These are phyloP conservation scores for Synergus umbraculus DNA, from an alignment of 2,888 invertebrate genomes.

Conservation along the genomic window DNA sequence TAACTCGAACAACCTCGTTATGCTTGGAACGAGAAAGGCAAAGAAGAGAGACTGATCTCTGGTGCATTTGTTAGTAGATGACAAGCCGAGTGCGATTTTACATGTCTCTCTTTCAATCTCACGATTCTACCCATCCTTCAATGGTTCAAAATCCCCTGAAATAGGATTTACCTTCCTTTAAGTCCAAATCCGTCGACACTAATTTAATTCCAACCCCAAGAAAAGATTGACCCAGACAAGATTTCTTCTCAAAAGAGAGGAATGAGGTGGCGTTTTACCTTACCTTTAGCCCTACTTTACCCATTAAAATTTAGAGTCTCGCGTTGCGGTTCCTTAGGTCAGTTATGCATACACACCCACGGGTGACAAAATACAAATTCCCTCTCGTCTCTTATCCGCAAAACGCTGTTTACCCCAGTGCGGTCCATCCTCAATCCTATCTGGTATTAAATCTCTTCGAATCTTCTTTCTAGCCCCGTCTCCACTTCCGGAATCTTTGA, in stretches of 20 bases:
- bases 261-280: slow-evolving; percentile 13
- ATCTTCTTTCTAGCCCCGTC: slow-evolving; percentile 61
- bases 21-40: neutral
- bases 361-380: slow-evolving; percentile 72
- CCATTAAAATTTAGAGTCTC: slow-evolving; percentile 64
- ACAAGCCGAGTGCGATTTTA: neutral
- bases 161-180: slow-evolving; percentile 31
- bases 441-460: slow-evolving; percentile 74
- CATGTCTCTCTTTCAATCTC: neutral
- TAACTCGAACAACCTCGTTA: too few relatives aligned
- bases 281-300: slow-evolving; percentile 37
- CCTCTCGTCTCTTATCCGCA: slow-evolving; percentile 51
- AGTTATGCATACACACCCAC: slow-evolving; percentile 66
- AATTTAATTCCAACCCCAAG: slow-evolving; percentile 30
- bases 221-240: slow-evolving; percentile 35
- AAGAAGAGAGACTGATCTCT: neutral
- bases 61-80: neutral
- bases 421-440: slow-evolving; percentile 70
- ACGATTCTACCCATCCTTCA: neutral
- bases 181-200: slow-evolving; percentile 24
- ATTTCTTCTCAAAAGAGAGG: slow-evolving; percentile 27
- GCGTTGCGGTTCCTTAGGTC: slow-evolving; percentile 55
- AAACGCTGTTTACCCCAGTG: slow-evolving; percentile 67
- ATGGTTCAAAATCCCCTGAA: slow-evolving; percentile 32
- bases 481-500: slow-evolving; percentile 60